phyloP scores from a whole-genome alignment of 2,888 invertebrate genomes.

The Trissolcus japonicus region DNA sequence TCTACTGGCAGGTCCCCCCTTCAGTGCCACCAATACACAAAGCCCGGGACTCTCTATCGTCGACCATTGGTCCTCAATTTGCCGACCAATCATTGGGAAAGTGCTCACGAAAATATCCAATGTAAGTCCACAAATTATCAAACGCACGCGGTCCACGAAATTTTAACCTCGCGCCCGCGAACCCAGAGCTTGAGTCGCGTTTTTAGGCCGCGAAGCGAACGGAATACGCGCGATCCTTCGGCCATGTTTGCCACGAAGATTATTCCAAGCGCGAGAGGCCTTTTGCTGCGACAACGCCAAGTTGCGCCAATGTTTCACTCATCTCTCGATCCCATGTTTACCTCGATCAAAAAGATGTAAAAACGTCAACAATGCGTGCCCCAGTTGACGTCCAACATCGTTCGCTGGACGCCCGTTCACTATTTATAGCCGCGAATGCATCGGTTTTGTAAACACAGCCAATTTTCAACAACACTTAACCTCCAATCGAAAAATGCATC shows the following conservation, averaged over 20 bases:
- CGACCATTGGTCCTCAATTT: slow-evolving; percentile 90
- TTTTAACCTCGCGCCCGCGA: slow-evolving; percentile 37
- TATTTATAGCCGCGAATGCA: no score
- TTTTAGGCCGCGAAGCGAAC: slow-evolving; percentile 6
- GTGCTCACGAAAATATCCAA: slow-evolving; percentile 84
- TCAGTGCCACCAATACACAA: slow-evolving; percentile 85
- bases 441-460: no score
- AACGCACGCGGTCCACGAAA: slow-evolving; percentile 68
- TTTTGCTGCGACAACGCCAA: slow-evolving; percentile 3
- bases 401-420: no score
- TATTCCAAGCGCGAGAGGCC: slow-evolving; percentile 10
- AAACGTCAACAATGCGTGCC: no score
- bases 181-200: slow-evolving; percentile 16
- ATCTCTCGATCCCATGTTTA: no score
- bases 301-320: no score
- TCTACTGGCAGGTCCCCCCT: slow-evolving; percentile 74
- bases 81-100: slow-evolving; percentile 94
- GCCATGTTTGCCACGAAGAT: slow-evolving; percentile 70
- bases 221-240: slow-evolving; percentile 48
- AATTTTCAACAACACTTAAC: no score
- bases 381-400: no score
- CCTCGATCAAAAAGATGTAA: no score
- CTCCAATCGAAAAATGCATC: no score
- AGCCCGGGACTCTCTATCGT: slow-evolving; percentile 81
- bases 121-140: slow-evolving; percentile 86